Evolutionary conservation across 2,113 vertebrate genomes (phyloP), one percentile per base, ranked within the genome.

Genomic region (Osmerus eperlanus): DNA sequence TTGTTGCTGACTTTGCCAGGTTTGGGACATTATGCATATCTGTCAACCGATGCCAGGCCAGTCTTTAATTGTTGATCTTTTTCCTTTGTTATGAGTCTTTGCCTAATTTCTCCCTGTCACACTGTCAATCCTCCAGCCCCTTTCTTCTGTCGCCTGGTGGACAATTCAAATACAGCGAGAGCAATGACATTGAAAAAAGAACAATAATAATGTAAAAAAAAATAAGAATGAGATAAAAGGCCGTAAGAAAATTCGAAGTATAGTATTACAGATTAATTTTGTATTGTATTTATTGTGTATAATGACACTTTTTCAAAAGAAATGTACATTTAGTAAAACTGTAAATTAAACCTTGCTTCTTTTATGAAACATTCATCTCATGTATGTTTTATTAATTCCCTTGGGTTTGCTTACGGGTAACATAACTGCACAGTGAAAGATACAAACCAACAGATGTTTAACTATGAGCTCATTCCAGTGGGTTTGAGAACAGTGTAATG

Each of bases 231-330:
- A 47, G 41, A 47, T 47, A 47, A 47, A 90, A 89, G 88, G 89
- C 82, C 78, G 89, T 89, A 87, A 92, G 88, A 90, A 88, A 93
- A 92, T 93, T 93, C 93, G 90, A 95, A 94, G 93, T 94, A 94
- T 95, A 95, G 95, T 96, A 95, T 94, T 95, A 95, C 95, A 95
- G 95, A 94, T 95, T 95, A 96, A 95, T 95, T 96, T 97, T 97
- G 95, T 97, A 96, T 95, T 96, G 95, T 97, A 97, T 97, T 97
- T 97, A 97, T 97, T 96, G 95, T 97, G 95, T 94, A 97, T 96
- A 96, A 94, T 92, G 90, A 95, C 89, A 91, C 92, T 96, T 97
- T 96, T 96, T 93, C 94, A 95, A 94, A 95, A 88, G 92, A 95
- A 91, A 93, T 96, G 95, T 96, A 97, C 95, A 96, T 96, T 96